phyloP scores from a whole-genome alignment of 1,140 invertebrate genomes.

The Macrotrachela quadricornifera region DNA sequence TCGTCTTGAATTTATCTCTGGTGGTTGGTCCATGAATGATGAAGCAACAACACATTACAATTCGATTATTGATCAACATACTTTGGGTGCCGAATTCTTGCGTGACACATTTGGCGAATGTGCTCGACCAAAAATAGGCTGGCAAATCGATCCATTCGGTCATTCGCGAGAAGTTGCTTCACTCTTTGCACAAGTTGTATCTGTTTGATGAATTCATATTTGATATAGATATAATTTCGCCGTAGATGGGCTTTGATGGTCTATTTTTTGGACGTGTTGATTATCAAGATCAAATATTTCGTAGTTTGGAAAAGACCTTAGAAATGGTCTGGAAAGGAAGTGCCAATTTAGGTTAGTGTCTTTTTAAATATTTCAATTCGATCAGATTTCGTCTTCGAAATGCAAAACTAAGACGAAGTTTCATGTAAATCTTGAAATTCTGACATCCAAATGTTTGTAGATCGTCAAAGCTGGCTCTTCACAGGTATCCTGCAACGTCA shows the following conservation, averaged over 20 bases:
- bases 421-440: no score
- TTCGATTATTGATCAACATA: conserved; percentile 74
- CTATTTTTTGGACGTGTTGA: conserved; percentile 68
- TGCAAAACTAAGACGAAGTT: no score
- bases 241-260: conserved; percentile 42
- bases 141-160: conserved; percentile 84
- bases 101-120: conserved; percentile 62
- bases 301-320: conserved; percentile 41
- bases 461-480: conserved; percentile 27
- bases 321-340: conserved; percentile 61
- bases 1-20: no score
- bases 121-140: conserved; percentile 52
- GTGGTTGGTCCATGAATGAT: conserved; percentile 51
- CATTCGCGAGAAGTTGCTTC: conserved; percentile 64
- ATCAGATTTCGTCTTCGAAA: no score
- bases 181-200: conserved; percentile 46
- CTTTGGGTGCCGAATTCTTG: conserved; percentile 39
- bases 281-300: conserved; percentile 51
- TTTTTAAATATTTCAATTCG: no score
- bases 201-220: no score
- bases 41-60: conserved; percentile 76
- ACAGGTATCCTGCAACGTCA: conserved; percentile 45
- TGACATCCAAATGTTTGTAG: no score
- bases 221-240: no score
- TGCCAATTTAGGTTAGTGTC: no score